Evolutionary conservation across 2,888 invertebrate genomes (phyloP).

Genomic region (Platypus cylindrus): DNA sequence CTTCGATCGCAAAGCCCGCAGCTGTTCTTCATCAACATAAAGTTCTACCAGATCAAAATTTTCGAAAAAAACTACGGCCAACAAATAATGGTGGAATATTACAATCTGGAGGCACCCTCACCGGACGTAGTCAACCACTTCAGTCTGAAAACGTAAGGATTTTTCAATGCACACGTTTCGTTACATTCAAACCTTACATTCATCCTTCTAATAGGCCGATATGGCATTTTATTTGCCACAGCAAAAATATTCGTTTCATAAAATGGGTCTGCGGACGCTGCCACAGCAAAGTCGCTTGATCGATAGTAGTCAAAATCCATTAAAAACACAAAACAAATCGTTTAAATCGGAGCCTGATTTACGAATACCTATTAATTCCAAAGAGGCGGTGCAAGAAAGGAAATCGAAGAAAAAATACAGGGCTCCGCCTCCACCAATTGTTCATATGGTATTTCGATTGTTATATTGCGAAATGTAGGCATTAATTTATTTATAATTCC

Average conservation of each 20-base stretch:
- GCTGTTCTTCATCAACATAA: conserved; percentile 27
- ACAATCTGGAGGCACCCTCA: conserved; percentile 72
- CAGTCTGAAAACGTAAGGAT: conserved; percentile 14
- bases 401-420: conserved; percentile 62
- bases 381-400: conserved; percentile 35
- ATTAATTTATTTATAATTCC: background rate
- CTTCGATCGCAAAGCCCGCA: conserved; percentile 25
- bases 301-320: conserved; percentile 19
- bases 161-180: background rate
- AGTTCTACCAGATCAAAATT: conserved; percentile 56
- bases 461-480: no score
- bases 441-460: conserved; percentile 11
- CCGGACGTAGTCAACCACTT: conserved; percentile 41
- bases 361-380: conserved; percentile 20
- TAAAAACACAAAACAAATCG: conserved; percentile 37
- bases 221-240: conserved; percentile 17
- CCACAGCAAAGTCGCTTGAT: conserved; percentile 14
- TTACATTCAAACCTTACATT: background rate
- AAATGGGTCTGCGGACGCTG: conserved; percentile 14
- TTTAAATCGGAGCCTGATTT: conserved; percentile 69
- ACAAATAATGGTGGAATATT: conserved; percentile 76
- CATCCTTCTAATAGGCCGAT: conserved; percentile 1
- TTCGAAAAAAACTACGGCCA: conserved; percentile 50
- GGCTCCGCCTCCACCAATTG: conserved; percentile 46
- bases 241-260: conserved; percentile 20